Percentiles rank a stretch among this genome's conserved stretches.
phyloP scores from a whole-genome alignment of 2,888 invertebrate genomes.

The Scaptomyza cyrtandrae region DNA sequence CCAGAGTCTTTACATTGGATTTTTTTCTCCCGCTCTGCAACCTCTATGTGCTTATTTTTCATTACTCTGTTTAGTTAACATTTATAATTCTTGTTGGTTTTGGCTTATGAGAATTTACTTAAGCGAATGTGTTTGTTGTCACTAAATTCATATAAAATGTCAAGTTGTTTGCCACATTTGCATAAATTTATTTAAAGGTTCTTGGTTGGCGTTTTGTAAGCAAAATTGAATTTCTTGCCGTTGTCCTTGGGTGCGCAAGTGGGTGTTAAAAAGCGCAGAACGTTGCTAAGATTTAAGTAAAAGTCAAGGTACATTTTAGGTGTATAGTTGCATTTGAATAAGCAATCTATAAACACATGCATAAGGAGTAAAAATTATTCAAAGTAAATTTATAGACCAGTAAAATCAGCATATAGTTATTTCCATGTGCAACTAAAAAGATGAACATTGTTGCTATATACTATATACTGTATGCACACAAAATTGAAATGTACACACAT shows the following conservation, averaged over 20 bases:
- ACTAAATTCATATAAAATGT: conserved; percentile 29
- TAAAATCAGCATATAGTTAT: conserved; percentile 10
- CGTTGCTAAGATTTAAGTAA: not conserved
- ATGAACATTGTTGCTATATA: not conserved
- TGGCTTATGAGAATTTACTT: conserved; percentile 72
- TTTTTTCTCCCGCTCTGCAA: not conserved
- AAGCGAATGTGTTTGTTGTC: conserved; percentile 22
- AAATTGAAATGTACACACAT: conserved; percentile 38
- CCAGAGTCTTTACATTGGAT: conserved; percentile 9
- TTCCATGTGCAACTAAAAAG: not conserved
- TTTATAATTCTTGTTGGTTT: conserved; percentile 72
- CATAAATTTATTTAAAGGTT: conserved; percentile 51
- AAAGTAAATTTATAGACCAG: conserved; percentile 44
- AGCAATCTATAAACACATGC: not conserved
- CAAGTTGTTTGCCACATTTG: conserved; percentile 28
- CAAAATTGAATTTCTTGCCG: conserved; percentile 32
- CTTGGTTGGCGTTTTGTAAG: conserved; percentile 3
- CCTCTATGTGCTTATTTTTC: conserved; percentile 3
- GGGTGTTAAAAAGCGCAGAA: conserved; percentile 3
- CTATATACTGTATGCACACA: conserved; percentile 26
- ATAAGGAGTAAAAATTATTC: conserved; percentile 30
- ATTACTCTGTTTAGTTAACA: conserved; percentile 42
- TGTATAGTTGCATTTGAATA: not conserved
- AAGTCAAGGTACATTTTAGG: not conserved
- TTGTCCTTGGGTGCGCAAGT: conserved; percentile 8